Percentiles rank a stretch among this genome's conserved stretches.
Conservation (phyloP, 1,140 invertebrate species). For the Aphidius gifuensis region DNA sequence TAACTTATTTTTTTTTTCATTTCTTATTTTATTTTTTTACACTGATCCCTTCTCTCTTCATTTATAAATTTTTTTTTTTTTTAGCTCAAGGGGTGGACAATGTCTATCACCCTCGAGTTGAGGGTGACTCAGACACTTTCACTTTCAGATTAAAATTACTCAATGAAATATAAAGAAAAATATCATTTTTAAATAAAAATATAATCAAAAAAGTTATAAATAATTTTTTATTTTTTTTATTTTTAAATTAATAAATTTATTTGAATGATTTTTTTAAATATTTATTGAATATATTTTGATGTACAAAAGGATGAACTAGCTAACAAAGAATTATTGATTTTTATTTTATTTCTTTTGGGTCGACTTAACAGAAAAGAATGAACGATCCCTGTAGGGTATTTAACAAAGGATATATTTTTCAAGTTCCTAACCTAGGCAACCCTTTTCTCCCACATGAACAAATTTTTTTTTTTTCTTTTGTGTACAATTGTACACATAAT, state of each 20-base stretch:
- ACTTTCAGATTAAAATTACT: background rate
- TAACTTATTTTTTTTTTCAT: slow-evolving; percentile 3
- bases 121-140: slow-evolving; percentile 11
- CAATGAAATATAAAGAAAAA: background rate
- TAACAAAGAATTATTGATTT: background rate
- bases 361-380: slow-evolving; percentile 54
- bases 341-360: slow-evolving; percentile 22
- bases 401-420: slow-evolving; percentile 54
- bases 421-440: slow-evolving; percentile 54
- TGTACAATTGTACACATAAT: too few relatives aligned
- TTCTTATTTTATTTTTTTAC: slow-evolving; percentile 10
- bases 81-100: background rate
- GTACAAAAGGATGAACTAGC: too few relatives aligned
- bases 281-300: too few relatives aligned
- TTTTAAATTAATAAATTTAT: too few relatives aligned
- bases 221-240: background rate
- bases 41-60: background rate
- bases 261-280: too few relatives aligned
- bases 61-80: slow-evolving; percentile 2
- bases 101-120: background rate
- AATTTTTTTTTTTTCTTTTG: slow-evolving; percentile 6
- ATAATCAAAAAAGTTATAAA: background rate
- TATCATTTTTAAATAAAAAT: too few relatives aligned
- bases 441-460: slow-evolving; percentile 42
- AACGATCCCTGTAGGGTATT: slow-evolving; percentile 51